Evolutionary conservation across 2,113 vertebrate species (phyloP), one percentile per base, ranked within the genome.

Genomic region (Amblyopsis rosae): DNA sequence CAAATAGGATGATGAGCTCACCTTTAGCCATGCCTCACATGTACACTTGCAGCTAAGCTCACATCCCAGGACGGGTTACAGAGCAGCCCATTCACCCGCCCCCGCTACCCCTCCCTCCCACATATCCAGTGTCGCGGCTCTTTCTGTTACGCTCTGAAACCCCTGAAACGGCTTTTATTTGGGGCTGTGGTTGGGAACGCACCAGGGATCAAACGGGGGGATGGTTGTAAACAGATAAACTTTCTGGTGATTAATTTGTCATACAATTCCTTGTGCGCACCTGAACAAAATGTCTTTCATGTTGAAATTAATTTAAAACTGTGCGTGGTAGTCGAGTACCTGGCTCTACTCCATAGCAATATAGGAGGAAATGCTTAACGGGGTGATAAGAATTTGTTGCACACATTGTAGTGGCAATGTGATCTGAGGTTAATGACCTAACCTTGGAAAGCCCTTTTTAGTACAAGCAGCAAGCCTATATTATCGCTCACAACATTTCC

Each of bases 11-110:
- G 4, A 41, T 41, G 35, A 41, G 35, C 35, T 41, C 35, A 41
- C n/a, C 56, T 35, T 8, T 19, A 45, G 12, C 57, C 60, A 35
- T 55, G 59, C 68, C 69, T 76, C 65, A 59, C 64, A 81, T 77
- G 82, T 72, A 81, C 69, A 77, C 86, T 80, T 85, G 79, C 80
- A 81, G 82, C 79, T 59, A n/a, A 86, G 83, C 71, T 81, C 60
- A 65, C 87, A 83, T 90, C 88, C 76, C 80, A 82, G 89, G 88
- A 90, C 82, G 53, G 72, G 71, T 89, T 88, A 87, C 90, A 92
- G 87, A 88, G 89, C 80, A 64, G 73, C 71, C 81, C 82, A 88
- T 92, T 91, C 86, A 90, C 60, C 60, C 63, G 69, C 60, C 50
- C 50, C 7, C 19, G 79, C 75, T 62, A 47, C 49, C 50, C 65